Base-by-base conservation (phyloP, 2,797 vertebrate genomes). In the Urophycis tenuis region DNA sequence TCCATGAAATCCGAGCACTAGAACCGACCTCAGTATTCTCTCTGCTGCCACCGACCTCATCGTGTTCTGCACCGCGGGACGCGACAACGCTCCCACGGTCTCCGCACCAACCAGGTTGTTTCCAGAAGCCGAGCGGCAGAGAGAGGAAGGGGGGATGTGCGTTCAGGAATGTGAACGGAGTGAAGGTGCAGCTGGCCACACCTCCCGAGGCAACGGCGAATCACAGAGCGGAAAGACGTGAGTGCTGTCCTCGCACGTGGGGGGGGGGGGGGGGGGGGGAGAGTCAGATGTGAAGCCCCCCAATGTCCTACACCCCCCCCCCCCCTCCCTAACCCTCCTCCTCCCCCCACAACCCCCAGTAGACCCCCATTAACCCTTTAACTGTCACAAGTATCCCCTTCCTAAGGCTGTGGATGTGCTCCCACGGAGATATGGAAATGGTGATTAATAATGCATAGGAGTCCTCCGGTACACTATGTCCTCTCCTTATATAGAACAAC, bases 191-290 rank as follows among this genome's bases (percentile, higher is more conserved):
- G 86, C 72, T 29, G 74, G 67, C 45, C 72, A 77, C 78, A 82
- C 60, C 77, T 80, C 80, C 79, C 76, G 85, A 86, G 84, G n/a
- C n/a, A n/a, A n/a, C n/a, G n/a, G 86, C 83, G 86, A 90, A 90
- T 90, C 82, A 88, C 71, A 60, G 79, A 77, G 83, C 82, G 83
- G 87, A 74, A 87, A 84, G 86, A 85, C 79, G 88, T 88, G 85
- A 85, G 71, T 72, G 78, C 75, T 82, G 78, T 85, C 86, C 85
- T 88, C 81, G 85, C 84, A 83, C 1, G n/a, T n/a, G n/a, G n/a
- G n/a, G n/a, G n/a, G n/a, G n/a, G n/a, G n/a, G n/a, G n/a, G n/a
- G n/a, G n/a, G n/a, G n/a, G n/a, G n/a, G n/a, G n/a, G n/a, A 89
- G 85, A 88, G 74, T 88, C 87, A 85, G 88, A 82, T 85, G 79